Conservation (phyloP, 2,888 invertebrate genomes). For the Ophion slaviceki region DNA sequence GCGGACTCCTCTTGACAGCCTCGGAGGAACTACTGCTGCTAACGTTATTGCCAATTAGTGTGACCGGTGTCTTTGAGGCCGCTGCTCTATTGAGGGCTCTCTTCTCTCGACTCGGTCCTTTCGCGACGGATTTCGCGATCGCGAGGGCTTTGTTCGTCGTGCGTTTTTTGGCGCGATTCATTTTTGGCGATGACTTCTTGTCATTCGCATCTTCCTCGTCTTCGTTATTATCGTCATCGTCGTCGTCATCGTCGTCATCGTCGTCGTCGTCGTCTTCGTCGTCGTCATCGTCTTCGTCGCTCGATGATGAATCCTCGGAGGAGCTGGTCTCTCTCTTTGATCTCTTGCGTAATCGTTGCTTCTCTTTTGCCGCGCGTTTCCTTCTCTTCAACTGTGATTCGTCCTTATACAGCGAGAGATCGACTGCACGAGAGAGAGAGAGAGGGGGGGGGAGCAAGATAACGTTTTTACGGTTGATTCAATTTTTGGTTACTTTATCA, state of each 20-base stretch:
- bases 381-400: slow-evolving; percentile 91
- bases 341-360: slow-evolving; percentile 78
- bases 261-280: slow-evolving; percentile 67
- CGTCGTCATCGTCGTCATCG: slow-evolving; percentile 61
- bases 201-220: slow-evolving; percentile 62
- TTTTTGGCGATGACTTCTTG: slow-evolving; percentile 73
- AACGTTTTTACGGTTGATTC: not conserved
- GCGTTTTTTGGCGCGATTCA: slow-evolving; percentile 70
- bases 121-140: slow-evolving; percentile 78
- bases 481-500: not conserved
- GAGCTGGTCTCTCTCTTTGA: slow-evolving; percentile 73
- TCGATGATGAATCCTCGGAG: slow-evolving; percentile 74
- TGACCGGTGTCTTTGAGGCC: slow-evolving; percentile 44
- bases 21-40: slow-evolving; percentile 66
- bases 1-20: slow-evolving; percentile 53
- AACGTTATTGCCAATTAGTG: slow-evolving; percentile 62
- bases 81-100: slow-evolving; percentile 79
- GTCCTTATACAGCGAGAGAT: slow-evolving; percentile 92
- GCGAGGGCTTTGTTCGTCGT: slow-evolving; percentile 76
- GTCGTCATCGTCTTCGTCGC: slow-evolving; percentile 70
- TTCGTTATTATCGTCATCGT: slow-evolving; percentile 54
- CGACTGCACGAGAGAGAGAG: slow-evolving; percentile 86
- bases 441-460: slow-evolving; percentile 31
- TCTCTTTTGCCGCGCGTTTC: slow-evolving; percentile 82
- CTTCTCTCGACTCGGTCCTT: slow-evolving; percentile 80